A percentile compares a stretch with the other conserved stretches of the same genome.
Conservation (phyloP, 2,888 invertebrate species). For the Mantis religiosa region DNA sequence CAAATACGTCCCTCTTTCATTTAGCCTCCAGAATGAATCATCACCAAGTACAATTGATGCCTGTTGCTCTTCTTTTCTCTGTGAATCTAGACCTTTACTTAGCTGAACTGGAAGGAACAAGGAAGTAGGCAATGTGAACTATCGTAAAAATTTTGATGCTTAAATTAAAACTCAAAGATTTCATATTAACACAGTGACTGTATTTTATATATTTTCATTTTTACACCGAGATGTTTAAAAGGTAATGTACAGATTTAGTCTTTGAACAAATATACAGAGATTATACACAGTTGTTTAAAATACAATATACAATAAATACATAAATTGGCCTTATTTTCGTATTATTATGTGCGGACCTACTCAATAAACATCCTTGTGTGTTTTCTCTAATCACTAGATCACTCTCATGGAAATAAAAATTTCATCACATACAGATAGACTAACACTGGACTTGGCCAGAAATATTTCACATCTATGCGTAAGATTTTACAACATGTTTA, state of each 20-base stretch:
- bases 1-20: neutral
- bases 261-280: slow-evolving; percentile 8
- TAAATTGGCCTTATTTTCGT: neutral
- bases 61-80: neutral
- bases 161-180: neutral
- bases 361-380: neutral
- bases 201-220: slow-evolving; percentile 11
- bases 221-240: slow-evolving; percentile 12
- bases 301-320: slow-evolving; percentile 19
- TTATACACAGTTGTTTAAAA: neutral
- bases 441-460: neutral
- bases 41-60: neutral
- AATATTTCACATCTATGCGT: neutral
- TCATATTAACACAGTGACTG: slow-evolving; percentile 5
- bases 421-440: neutral
- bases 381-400: neutral
- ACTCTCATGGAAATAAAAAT: neutral
- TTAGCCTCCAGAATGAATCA: neutral
- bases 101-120: neutral
- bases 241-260: neutral
- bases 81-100: neutral
- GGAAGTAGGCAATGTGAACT: neutral
- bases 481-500: neutral
- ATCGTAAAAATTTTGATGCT: neutral
- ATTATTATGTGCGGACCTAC: neutral